Evolutionary conservation across 2,888 invertebrate species (phyloP), one percentile per base, ranked within the genome.

Genomic region (Plebejus melissa): DNA sequence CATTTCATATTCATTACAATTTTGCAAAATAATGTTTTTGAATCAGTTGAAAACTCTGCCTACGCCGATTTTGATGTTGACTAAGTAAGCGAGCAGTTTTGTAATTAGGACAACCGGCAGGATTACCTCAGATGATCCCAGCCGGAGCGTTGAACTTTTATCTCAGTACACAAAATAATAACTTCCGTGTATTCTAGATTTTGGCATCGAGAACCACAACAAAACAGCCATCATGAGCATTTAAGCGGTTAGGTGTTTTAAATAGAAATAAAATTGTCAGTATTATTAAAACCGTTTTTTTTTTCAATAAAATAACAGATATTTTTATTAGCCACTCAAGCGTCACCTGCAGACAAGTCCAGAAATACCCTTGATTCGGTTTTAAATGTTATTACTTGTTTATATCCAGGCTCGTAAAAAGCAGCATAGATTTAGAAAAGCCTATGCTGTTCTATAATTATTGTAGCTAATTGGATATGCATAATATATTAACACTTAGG

Each of bases 141-240:
- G 13, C 32, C 32, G 32, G 32, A 32, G 16, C 65, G 32, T 32
- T 65, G 65, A 36, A 65, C 65, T 36, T 13, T 32, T 65, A 65
- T 65, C 65, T 65, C 16, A 32, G 32, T 16, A 22, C 32, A 65
- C 22, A 65, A 9, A 65, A 36, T 32, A 65, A 65, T 13, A 36
- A 65, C 65, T 65, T 65, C 65, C 65, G 65, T 36, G 32, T 65
- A 13, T 28, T 36, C 36, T 65, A 65, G 32, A 36, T 65, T 65
- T 65, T 28, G 22, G 11, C 9, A 22, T 22, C 58, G 58, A 22
- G 22, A 7, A 2, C 54, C 9, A 46, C 54, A 58, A 22, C 58
- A 60, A 9, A 60, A 60, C 41, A 60, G 7, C 60, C 60, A 28
- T 22, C 22, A 28, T 60, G 11, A 60, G 22, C 7, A 60, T 60